Base-by-base conservation (phyloP, 1,140 invertebrate species). In the Megalonaias nervosa region DNA sequence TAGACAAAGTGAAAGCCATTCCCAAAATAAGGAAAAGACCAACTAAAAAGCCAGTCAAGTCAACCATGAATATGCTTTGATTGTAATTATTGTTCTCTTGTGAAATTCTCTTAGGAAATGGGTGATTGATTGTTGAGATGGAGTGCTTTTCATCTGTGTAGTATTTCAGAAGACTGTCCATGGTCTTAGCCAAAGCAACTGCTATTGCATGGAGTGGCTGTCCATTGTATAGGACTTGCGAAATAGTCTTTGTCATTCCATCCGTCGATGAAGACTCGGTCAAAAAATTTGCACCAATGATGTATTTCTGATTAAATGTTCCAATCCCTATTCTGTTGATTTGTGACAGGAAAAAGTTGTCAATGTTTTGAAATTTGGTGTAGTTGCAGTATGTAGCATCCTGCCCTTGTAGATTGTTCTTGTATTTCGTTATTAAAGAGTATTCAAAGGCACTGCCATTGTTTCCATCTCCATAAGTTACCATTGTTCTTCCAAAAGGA, bases 151-250 rank as follows among this genome's bases (percentile, higher is more conserved):
- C 31, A 26, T 67, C 66, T 21, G n/a, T 75, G n/a, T 57, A 64
- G 66, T 82, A 85, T 71, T 90, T 88, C 13, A 94, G 86, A 56
- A 94, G 64, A n/a, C 92, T 83, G 84, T 93, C 93, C 74, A 92
- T 90, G 3, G 94, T 82, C n/a, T 93, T 71, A 82, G 92, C 92
- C 55, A 94, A 82, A 0, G 92, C 90, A 13, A 93, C 91, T 0
- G 94, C 93, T 31, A 94, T 92, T 57, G 94, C 92, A 86, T 95
- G 95, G 85, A 93, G 93, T 0, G 94, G 88, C 77, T 92, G 90
- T 64, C 90, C 90, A 74, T 92, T 92, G 75, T 92, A 92, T 68
- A 86, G 85, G 1, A 84, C 86, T 31, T 31, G 26, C 2, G 26
- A 1, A 31, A 1, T 31, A 2, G 2, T 31, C 26, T 31, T 31